phyloP scores from a whole-genome alignment of 2,797 vertebrate species.

The Dermochelys coriacea region DNA sequence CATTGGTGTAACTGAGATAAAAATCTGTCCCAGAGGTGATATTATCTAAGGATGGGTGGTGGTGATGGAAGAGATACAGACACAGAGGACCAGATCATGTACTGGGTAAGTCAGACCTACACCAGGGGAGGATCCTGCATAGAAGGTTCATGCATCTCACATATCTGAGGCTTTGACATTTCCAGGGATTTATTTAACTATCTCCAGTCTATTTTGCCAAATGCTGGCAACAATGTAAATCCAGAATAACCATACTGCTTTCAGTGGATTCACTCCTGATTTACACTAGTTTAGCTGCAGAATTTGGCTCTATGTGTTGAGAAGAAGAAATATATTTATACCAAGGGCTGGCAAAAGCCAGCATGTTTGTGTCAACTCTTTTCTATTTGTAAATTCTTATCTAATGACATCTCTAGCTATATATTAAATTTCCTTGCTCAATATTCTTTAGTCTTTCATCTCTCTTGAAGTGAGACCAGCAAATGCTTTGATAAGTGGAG shows the following conservation, averaged over 20 bases:
- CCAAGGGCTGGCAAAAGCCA: neutral
- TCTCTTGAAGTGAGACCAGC: neutral
- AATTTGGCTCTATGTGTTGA: neutral
- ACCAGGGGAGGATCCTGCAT: slow-evolving; percentile 20
- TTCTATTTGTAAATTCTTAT: neutral
- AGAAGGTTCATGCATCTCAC: slow-evolving; percentile 28
- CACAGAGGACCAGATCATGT: neutral
- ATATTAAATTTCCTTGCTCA: slow-evolving; percentile 31
- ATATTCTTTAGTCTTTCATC: slow-evolving; percentile 30
- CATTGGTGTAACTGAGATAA: neutral
- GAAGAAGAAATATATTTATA: neutral
- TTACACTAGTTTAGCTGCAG: slow-evolving; percentile 9
- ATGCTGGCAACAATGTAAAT: slow-evolving; percentile 57
- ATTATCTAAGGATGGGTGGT: neutral
- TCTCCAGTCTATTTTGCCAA: slow-evolving; percentile 43
- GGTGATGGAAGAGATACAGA: neutral
- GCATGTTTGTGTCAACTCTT: neutral
- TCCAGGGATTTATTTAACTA: neutral
- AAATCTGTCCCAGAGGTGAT: slow-evolving; percentile 12
- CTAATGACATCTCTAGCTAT: neutral
- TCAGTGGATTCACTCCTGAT: slow-evolving; percentile 29
- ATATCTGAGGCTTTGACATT: slow-evolving; percentile 23
- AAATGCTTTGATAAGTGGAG: slow-evolving; percentile 38
- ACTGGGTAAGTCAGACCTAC: neutral
- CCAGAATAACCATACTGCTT: slow-evolving; percentile 50